Evolutionary conservation across 2,888 invertebrate genomes (phyloP).

Genomic region (Clistopyga incitator): DNA sequence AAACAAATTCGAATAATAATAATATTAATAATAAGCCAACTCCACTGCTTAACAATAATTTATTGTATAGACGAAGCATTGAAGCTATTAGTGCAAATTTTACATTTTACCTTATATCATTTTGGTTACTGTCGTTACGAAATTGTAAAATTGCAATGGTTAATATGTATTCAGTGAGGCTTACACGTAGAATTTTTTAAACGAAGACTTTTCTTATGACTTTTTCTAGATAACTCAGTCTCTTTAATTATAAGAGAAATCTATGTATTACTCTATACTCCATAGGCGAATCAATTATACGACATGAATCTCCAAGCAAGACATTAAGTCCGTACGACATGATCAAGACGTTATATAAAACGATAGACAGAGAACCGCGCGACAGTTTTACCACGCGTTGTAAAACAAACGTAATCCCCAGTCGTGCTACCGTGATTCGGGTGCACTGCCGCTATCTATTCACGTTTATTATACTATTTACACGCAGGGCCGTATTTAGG

Average conservation of each 20-base stretch:
- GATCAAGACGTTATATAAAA: conserved; percentile 31
- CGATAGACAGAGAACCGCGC: conserved; percentile 74
- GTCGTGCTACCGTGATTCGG: conserved; percentile 80
- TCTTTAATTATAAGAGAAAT: background rate
- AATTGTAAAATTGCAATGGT: no score
- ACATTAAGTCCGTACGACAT: background rate
- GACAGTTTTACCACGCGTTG: conserved; percentile 83
- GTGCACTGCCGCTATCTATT: conserved; percentile 74
- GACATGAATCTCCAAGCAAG: conserved; percentile 32
- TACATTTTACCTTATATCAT: no score
- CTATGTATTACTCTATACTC: background rate
- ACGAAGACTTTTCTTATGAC: no score
- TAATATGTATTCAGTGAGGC: no score
- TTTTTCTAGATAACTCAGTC: no score
- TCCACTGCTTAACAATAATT: background rate
- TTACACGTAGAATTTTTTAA: no score
- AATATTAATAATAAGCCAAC: background rate
- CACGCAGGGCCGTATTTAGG: conserved; percentile 49
- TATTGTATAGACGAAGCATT: background rate
- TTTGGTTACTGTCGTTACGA: no score
- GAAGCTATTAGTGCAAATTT: background rate
- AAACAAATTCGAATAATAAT: background rate
- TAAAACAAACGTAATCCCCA: conserved; percentile 84
- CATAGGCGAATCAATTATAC: conserved; percentile 42
- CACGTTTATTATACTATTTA: conserved; percentile 74